Conservation (phyloP, 2,113 vertebrate genomes). For the Psephotus haematonotus region DNA sequence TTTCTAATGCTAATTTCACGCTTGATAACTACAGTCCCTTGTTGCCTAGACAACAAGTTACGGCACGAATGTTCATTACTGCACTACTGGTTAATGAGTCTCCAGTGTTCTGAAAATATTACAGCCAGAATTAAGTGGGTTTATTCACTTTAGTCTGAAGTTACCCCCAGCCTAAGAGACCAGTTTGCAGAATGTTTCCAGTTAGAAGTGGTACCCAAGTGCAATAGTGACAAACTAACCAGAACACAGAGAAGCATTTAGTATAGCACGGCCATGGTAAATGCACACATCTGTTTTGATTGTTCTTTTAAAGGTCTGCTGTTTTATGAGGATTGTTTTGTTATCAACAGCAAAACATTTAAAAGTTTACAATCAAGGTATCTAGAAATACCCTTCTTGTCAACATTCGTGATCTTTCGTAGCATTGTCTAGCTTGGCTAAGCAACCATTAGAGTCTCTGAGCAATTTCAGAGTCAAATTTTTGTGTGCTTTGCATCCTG, state of each 20-base stretch:
- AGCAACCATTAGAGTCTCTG: not conserved
- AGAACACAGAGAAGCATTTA: not conserved
- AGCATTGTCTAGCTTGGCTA: not conserved
- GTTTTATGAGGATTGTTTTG: not conserved
- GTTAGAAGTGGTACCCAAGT: rapidly evolving
- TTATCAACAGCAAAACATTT: not conserved
- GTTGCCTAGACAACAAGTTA: conserved; percentile 62
- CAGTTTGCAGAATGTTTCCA: not conserved
- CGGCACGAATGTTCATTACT: conserved; percentile 47
- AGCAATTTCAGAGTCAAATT: not conserved
- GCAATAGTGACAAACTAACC: not conserved
- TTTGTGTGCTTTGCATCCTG: not conserved
- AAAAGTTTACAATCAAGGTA: not conserved
- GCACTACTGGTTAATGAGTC: conserved; percentile 65
- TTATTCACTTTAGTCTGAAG: conserved; percentile 50
- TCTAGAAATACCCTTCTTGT: not conserved
- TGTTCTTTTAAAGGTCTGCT: not conserved
- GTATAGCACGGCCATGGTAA: not conserved
- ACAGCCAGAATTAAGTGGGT: conserved; percentile 18
- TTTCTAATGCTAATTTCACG: conserved; percentile 68
- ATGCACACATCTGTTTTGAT: rapidly evolving
- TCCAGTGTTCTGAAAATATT: conserved; percentile 52
- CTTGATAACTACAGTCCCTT: conserved; percentile 55
- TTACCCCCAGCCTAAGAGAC: not conserved
- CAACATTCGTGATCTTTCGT: not conserved